Percentiles rank a stretch among this genome's conserved stretches.
Evolutionary conservation across 1,140 invertebrate genomes (phyloP).

Genomic region (Periplaneta americana): DNA sequence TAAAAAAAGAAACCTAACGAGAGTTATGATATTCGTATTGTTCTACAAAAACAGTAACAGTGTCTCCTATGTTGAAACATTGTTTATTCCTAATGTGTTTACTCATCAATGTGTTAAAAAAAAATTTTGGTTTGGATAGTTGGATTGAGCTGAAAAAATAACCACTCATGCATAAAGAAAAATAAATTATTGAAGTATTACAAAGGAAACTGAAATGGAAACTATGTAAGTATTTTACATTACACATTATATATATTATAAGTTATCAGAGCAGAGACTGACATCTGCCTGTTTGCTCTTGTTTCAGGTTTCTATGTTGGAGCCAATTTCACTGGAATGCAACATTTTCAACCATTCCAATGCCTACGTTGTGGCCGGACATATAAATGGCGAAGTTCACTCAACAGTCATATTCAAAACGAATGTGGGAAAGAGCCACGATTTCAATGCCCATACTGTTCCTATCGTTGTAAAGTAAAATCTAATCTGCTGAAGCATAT

Average conservation of each 20-base stretch:
- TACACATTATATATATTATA: background rate
- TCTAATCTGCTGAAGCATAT: background rate
- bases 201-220: background rate
- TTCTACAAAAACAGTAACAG: too few species aligned
- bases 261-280: background rate
- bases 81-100: too few species aligned
- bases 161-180: too few species aligned
- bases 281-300: background rate
- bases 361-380: slow-evolving; percentile 72
- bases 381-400: slow-evolving; percentile 78
- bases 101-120: too few species aligned
- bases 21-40: too few species aligned
- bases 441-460: slow-evolving; percentile 47
- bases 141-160: too few species aligned
- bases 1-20: too few species aligned
- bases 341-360: slow-evolving; percentile 40
- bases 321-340: background rate
- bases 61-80: too few species aligned
- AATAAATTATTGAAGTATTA: too few species aligned
- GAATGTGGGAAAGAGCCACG: slow-evolving; percentile 46
- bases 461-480: slow-evolving; percentile 5
- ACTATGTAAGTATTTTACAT: background rate
- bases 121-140: too few species aligned
- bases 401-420: slow-evolving; percentile 80
- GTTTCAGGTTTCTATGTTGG: slow-evolving; percentile 1